phyloP scores from a whole-genome alignment of 35 echinoderm and acorn worm species.

The Heliocidaris erythrogramma region DNA sequence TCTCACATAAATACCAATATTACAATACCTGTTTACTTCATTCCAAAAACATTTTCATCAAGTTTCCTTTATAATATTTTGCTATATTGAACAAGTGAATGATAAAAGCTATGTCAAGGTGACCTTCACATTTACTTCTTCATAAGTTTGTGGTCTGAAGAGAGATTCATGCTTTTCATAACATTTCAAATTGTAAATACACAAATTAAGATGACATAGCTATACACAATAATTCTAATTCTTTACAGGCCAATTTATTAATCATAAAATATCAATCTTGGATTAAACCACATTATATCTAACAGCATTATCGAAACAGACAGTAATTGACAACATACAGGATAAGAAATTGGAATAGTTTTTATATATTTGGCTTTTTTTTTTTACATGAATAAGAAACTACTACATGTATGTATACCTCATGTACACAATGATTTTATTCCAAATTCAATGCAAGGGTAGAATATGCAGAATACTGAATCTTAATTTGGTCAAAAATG shows the following conservation, averaged over 20 bases:
- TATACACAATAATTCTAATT: background rate
- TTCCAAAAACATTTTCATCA: background rate
- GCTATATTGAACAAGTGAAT: background rate
- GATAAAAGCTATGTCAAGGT: background rate
- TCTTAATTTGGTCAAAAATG: background rate
- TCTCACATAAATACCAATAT: background rate
- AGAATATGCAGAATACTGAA: background rate
- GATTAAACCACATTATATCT: background rate
- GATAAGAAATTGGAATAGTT: background rate
- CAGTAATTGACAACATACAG: background rate
- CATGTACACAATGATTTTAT: background rate
- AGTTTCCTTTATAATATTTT: background rate
- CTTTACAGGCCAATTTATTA: background rate
- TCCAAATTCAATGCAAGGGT: background rate
- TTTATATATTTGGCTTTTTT: background rate
- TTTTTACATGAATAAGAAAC: background rate
- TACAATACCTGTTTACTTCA: background rate
- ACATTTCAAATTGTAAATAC: too few species aligned
- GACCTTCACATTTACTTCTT: background rate
- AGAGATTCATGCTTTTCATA: too few species aligned
- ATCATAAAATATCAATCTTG: background rate
- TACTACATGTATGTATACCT: background rate
- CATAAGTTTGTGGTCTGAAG: background rate
- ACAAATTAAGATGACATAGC: background rate
- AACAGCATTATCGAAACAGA: background rate